A percentile compares a stretch with the other conserved stretches of the same genome.
Evolutionary conservation across 1,140 invertebrate genomes (phyloP).

Genomic region (Drosophila murphyi): DNA sequence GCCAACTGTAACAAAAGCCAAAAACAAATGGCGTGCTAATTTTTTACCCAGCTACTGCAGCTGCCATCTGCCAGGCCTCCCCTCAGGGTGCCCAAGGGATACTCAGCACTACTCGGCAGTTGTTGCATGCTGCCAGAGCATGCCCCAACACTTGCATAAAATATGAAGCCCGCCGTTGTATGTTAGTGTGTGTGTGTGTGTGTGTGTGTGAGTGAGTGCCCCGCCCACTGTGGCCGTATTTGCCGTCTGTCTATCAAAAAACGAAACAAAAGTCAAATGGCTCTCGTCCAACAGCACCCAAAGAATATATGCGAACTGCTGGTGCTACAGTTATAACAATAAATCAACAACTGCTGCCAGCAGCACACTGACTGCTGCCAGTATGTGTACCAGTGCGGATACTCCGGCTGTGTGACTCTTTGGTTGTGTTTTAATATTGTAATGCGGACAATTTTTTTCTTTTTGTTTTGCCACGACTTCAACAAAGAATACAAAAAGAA

Average conservation of each 20-base stretch:
- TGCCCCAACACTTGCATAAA: constrained; percentile 70
- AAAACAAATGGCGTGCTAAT: constrained; percentile 73
- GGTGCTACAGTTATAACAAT: constrained; percentile 74
- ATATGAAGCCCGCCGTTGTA: constrained; percentile 59
- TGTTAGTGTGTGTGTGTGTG: constrained; percentile 4
- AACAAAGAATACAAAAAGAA: too few relatives aligned
- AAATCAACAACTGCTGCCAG: constrained; percentile 78
- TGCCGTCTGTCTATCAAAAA: constrained; percentile 79
- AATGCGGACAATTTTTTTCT: constrained; percentile 70
- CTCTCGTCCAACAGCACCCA: constrained; percentile 38
- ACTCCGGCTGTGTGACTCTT: constrained; percentile 38
- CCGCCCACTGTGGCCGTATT: constrained; percentile 52
- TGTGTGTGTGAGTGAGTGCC: constrained; percentile 38
- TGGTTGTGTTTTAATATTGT: constrained; percentile 76
- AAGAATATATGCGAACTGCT: constrained; percentile 53
- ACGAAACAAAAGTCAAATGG: constrained; percentile 75
- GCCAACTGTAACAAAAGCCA: constrained; percentile 66
- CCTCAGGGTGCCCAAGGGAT: constrained; percentile 15
- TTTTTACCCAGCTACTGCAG: constrained; percentile 49
- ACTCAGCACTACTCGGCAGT: constrained; percentile 4
- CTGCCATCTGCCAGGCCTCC: neutral
- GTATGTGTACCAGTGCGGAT: constrained; percentile 18
- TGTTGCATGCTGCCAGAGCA: constrained; percentile 14
- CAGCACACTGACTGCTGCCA: constrained; percentile 51
- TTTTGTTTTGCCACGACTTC: neutral